A percentile compares a stretch with the other conserved stretches of the same genome.
phyloP scores from a whole-genome alignment of 2,113 vertebrate genomes.

The Campylomormyrus tamandua region DNA sequence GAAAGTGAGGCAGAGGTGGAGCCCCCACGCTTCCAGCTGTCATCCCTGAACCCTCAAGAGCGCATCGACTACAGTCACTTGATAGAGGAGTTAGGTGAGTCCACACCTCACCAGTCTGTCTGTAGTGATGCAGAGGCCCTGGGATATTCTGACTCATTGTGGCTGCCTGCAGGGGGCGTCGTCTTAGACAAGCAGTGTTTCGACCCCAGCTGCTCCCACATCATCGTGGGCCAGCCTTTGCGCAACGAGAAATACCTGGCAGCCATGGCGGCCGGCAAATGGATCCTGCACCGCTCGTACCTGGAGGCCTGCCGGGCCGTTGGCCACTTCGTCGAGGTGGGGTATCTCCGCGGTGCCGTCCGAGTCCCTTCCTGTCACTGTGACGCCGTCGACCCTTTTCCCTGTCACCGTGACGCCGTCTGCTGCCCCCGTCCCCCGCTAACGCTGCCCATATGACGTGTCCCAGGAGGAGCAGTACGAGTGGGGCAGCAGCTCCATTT shows the following conservation, averaged over 20 bases:
- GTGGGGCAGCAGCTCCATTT: slow-evolving; percentile 83
- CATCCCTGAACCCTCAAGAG: slow-evolving; percentile 91
- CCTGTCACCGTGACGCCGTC: neutral
- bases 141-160: neutral
- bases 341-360: neutral
- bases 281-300: slow-evolving; percentile 95
- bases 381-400: neutral
- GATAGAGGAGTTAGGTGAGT: slow-evolving; percentile 88
- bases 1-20: slow-evolving; percentile 50
- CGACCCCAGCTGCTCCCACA: slow-evolving; percentile 88
- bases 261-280: slow-evolving; percentile 91
- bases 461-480: slow-evolving; percentile 89
- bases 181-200: slow-evolving; percentile 91
- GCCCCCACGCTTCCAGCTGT: slow-evolving; percentile 80
- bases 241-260: slow-evolving; percentile 95
- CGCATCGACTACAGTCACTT: slow-evolving; percentile 91
- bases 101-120: slow-evolving; percentile 6
- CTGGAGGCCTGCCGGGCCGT: slow-evolving; percentile 79
- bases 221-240: slow-evolving; percentile 87
- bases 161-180: slow-evolving; percentile 62
- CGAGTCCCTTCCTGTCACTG: neutral
- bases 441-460: neutral
- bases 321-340: slow-evolving; percentile 72
- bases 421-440: neutral
- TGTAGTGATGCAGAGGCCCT: neutral